These are phyloP conservation scores for Phyllotis vaccarum DNA, from an alignment of 2,797 vertebrate genomes.

Conservation along the genomic window DNA sequence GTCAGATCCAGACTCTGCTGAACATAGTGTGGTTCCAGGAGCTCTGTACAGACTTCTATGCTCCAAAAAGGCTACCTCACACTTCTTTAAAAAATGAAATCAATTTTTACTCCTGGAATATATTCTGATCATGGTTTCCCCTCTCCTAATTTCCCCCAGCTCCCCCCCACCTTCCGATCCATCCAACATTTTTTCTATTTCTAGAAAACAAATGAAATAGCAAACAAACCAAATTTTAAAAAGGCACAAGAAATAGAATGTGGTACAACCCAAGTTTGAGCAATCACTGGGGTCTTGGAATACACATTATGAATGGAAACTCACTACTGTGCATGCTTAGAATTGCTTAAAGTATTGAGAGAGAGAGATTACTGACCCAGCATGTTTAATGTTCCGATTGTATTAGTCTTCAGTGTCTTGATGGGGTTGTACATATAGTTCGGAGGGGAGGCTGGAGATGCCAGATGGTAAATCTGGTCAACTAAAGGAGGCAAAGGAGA, in stretches of 20 bases:
- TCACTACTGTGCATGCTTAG: fast-evolving
- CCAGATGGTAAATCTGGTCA: conserved; percentile 99
- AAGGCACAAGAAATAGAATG: neutral
- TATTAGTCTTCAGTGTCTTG: conserved; percentile 99
- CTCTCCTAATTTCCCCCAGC: neutral
- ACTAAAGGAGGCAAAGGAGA: conserved; percentile 87
- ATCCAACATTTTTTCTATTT: neutral
- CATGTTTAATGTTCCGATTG: conserved; percentile 99
- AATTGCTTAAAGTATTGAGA: neutral
- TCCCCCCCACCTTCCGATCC: neutral
- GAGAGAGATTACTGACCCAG: conserved; percentile 90
- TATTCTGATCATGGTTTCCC: neutral
- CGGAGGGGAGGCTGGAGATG: conserved; percentile 98
- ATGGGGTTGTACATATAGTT: conserved; percentile 99
- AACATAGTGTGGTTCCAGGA: neutral
- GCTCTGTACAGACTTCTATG: neutral
- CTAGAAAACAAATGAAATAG: neutral
- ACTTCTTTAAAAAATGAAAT: too few species aligned
- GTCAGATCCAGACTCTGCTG: neutral
- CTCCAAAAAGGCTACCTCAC: neutral
- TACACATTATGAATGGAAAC: too few species aligned
- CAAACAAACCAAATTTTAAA: neutral
- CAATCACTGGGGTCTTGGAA: too few species aligned
- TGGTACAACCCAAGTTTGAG: neutral
- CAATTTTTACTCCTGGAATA: neutral